phyloP scores from a whole-genome alignment of 2,888 invertebrate species.

The Stenchaetothrips biformis region DNA sequence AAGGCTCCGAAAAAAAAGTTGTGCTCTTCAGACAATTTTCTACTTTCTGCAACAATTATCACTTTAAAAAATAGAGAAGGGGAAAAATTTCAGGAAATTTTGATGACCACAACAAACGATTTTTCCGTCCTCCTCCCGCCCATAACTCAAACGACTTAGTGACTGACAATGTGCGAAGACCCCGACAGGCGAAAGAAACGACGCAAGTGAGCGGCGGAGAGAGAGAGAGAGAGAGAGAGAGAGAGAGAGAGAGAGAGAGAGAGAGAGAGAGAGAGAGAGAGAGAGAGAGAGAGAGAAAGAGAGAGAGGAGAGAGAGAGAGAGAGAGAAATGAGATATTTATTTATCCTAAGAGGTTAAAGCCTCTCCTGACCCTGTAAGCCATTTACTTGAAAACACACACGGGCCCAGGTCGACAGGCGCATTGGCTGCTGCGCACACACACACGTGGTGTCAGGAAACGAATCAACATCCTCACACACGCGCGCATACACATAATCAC shows the following conservation, averaged over 20 bases:
- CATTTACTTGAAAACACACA: slow-evolving; percentile 25
- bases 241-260: background rate
- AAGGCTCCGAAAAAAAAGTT: too few relatives aligned
- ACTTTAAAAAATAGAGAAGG: too few relatives aligned
- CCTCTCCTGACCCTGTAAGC: slow-evolving; percentile 22
- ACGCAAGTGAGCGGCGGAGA: background rate
- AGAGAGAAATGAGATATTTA: slow-evolving; percentile 15
- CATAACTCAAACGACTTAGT: background rate
- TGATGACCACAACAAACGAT: too few relatives aligned
- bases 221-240: background rate
- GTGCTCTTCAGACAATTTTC: too few relatives aligned
- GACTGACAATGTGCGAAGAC: slow-evolving; percentile 4
- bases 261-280: background rate
- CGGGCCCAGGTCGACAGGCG: background rate
- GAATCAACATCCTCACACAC: slow-evolving; percentile 24
- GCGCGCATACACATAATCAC: slow-evolving; percentile 17
- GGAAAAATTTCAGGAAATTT: too few relatives aligned
- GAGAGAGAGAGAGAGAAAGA: background rate
- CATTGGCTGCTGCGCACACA: background rate
- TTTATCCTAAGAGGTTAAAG: slow-evolving; percentile 25
- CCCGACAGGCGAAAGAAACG: background rate
- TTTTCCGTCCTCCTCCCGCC: background rate
- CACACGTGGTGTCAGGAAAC: slow-evolving; percentile 4
- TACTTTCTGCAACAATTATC: too few relatives aligned
- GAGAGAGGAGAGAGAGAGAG: background rate